Percentiles rank a stretch among this genome's conserved stretches.
Conservation (phyloP, 2,888 invertebrate genomes). For the Rhimphoctona megacephalus region DNA sequence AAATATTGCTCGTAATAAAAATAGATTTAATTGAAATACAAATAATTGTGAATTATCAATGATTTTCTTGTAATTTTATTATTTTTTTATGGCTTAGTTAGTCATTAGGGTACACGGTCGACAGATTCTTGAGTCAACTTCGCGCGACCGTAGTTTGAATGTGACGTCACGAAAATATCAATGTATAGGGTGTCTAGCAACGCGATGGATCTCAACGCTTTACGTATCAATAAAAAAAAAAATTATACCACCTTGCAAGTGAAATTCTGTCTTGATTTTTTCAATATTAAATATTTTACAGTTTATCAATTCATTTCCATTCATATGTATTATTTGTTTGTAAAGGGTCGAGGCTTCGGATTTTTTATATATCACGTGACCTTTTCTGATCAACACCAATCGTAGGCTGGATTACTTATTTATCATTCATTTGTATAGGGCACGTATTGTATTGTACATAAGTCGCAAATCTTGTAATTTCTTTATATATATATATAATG, state of each 20-base stretch:
- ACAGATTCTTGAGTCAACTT: constrained; percentile 65
- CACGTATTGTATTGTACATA: constrained; percentile 19
- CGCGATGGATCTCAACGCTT: constrained; percentile 41
- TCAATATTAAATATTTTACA: background rate
- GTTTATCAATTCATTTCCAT: background rate
- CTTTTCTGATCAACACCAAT: constrained; percentile 55
- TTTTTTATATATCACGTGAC: constrained; percentile 62
- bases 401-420: constrained; percentile 49
- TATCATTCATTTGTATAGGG: constrained; percentile 37
- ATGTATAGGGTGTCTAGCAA: constrained; percentile 65
- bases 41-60: background rate
- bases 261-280: background rate
- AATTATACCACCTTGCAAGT: background rate
- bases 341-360: constrained; percentile 60
- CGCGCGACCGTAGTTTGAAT: constrained; percentile 70
- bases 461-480: constrained; percentile 11
- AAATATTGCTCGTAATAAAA: background rate
- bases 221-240: background rate
- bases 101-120: background rate
- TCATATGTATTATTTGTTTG: background rate
- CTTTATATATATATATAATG: background rate
- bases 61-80: constrained; percentile 26
- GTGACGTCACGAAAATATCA: constrained; percentile 72
- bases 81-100: constrained; percentile 1
- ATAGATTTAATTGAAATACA: background rate